Base-by-base conservation (phyloP, 2,113 vertebrate species). In the Panthera leo region DNA sequence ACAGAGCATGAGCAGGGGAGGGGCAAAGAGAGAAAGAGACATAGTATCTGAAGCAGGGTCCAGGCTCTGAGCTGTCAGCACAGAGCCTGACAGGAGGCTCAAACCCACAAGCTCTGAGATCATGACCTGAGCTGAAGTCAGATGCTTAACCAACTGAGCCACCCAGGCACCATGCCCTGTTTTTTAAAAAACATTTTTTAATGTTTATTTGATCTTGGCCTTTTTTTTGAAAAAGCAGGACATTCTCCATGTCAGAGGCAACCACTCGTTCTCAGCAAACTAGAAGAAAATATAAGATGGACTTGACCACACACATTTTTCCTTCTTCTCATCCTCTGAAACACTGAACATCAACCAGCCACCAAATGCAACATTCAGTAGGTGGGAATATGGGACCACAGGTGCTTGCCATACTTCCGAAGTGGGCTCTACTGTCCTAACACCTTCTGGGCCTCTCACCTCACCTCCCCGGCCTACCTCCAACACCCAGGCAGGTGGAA, bases 141-240 rank as follows among this genome's bases (percentile, higher is more conserved):
- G 55, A 21, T 21, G 19, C 55, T 58, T 58, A 58, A 58, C 55
- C 19, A 21, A 58, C 55, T 58, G 55, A 58, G 5, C 55, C 18
- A 58, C 18, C 11, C 19, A 58, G 6, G 19, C 5, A 0, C 55
- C 16, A 0, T 19, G 1, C 53, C 19, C 13, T 12, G 2, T 51
- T 14, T 58, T 58, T 58, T 58, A 0, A 19, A 58, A 58, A 51
- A 51, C 0, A 0, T 0, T 3, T 51, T 51, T 51, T 51, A 51
- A 58, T 58, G 19, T 58, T 58, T 58, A 58, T 58, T 58, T 55
- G 42, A 68, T 58, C 61, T 83, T 29, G 16, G 23, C 70, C 45
- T 21, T 7, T 68, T 73, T 85, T 29, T 16, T 45, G 2, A 42
- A 63, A 71, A 68, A 90, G n/a, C 42, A 91, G 13, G 63, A 55